Conservation (phyloP, 2,888 invertebrate species). For the Catocala fraxini region DNA sequence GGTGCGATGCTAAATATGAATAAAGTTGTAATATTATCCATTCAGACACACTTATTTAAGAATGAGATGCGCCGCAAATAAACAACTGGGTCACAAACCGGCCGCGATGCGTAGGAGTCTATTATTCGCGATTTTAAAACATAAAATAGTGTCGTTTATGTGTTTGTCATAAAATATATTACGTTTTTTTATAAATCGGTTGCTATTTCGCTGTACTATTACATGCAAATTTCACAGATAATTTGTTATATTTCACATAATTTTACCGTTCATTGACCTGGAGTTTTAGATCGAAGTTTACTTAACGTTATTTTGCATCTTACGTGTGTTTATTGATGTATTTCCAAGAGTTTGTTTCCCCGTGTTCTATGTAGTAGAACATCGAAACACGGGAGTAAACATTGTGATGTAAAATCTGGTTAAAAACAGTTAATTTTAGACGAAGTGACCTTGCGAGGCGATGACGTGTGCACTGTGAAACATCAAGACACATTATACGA, state of each 20-base stretch:
- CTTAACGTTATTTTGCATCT: too few relatives aligned
- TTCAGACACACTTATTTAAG: constrained; percentile 19
- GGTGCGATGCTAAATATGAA: too few relatives aligned
- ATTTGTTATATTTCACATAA: neutral
- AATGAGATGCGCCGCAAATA: constrained; percentile 35
- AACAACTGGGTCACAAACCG: constrained; percentile 64
- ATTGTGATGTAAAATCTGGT: constrained; percentile 39
- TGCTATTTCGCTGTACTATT: too few relatives aligned
- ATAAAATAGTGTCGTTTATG: constrained; percentile 35
- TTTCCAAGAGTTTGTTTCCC: constrained; percentile 18
- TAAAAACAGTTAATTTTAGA: constrained; percentile 52
- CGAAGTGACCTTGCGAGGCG: constrained; percentile 41
- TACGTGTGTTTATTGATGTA: too few relatives aligned
- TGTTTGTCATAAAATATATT: neutral
- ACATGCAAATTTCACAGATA: constrained; percentile 8
- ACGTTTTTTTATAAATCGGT: too few relatives aligned
- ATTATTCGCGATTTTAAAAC: constrained; percentile 45
- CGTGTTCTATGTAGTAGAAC: constrained; percentile 30
- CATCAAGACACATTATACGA: constrained; percentile 23
- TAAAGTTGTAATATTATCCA: constrained; percentile 20
- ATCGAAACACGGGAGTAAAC: constrained; percentile 36
- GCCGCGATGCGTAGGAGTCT: constrained; percentile 55
- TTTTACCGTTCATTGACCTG: neutral
- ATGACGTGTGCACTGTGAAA: constrained; percentile 26
- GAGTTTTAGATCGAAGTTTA: neutral